Conservation (phyloP, 2,113 vertebrate genomes). For the Centropus bengalensis region DNA sequence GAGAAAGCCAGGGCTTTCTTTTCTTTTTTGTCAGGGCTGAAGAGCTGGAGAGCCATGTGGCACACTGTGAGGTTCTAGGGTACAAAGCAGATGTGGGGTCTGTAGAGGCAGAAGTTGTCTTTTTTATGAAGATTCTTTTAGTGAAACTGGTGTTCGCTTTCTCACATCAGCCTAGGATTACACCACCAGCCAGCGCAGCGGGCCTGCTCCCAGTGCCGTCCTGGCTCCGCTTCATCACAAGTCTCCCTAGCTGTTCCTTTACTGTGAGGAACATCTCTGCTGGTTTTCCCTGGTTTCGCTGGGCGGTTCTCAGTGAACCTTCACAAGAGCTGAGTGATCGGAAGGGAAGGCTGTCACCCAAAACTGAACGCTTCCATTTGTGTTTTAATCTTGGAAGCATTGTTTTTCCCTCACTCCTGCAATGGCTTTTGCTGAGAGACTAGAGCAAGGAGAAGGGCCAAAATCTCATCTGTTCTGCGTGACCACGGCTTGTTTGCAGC, state of each 20-base stretch:
- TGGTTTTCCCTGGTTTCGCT: not conserved
- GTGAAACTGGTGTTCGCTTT: not conserved
- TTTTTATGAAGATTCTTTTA: not conserved
- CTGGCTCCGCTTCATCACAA: not conserved
- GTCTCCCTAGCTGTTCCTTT: not conserved
- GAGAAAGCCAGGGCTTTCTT: not conserved
- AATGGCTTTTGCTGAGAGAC: not conserved
- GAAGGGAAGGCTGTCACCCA: not conserved
- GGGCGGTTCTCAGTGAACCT: not conserved
- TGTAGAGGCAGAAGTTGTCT: not conserved
- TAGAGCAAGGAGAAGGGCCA: not conserved
- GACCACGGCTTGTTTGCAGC: not conserved
- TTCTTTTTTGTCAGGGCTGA: not conserved
- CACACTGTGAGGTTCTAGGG: accelerated
- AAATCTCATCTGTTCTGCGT: not conserved
- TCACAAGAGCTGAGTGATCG: not conserved
- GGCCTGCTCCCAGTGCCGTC: not conserved
- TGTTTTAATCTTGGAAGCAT: not conserved
- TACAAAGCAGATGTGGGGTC: not conserved
- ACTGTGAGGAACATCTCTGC: not conserved
- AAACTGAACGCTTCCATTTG: accelerated
- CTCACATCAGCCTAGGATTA: not conserved
- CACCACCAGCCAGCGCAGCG: not conserved
- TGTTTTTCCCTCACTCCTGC: not conserved
- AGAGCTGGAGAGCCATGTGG: not conserved